Percentiles rank a stretch among this genome's conserved stretches.
Conservation (phyloP, 2,113 vertebrate species). For the Chaetodon auriga region DNA sequence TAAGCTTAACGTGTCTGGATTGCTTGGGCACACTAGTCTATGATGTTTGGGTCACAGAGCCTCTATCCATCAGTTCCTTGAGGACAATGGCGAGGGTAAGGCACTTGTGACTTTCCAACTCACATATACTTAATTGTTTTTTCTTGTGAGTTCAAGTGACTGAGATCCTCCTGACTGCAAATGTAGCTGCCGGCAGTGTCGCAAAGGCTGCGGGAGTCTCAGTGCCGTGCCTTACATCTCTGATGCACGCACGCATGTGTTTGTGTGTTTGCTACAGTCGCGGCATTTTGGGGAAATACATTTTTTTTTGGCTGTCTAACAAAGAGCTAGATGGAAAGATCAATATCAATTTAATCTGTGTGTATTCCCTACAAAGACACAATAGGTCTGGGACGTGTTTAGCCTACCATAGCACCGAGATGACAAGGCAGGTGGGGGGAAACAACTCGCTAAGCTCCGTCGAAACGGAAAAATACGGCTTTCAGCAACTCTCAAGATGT, state of each 20-base stretch:
- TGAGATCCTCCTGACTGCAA: slow-evolving; percentile 14
- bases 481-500: neutral
- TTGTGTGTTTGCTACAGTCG: neutral
- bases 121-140: slow-evolving; percentile 23
- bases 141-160: neutral
- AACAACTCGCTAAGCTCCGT: neutral
- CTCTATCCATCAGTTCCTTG: slow-evolving; percentile 7
- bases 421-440: neutral
- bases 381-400: slow-evolving; percentile 26
- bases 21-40: neutral
- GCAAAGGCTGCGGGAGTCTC: neutral
- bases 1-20: neutral
- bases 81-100: neutral
- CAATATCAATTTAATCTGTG: slow-evolving; percentile 41
- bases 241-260: neutral
- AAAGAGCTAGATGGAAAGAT: slow-evolving; percentile 25
- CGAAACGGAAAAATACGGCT: neutral
- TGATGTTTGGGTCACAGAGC: slow-evolving; percentile 23
- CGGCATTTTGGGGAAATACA: neutral
- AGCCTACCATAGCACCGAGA: neutral
- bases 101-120: slow-evolving; percentile 5
- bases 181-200: neutral
- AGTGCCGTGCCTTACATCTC: neutral
- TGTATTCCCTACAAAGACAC: slow-evolving; percentile 19
- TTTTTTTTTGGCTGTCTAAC: neutral